Evolutionary conservation across 1,140 invertebrate genomes (phyloP).

Genomic region (Caenorhabditis elegans): WBcel235 BX284606.5:2288001-2288500

Average conservation of each 20-base stretch:
- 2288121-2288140: conserved; percentile 14
- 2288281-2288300: neutral
- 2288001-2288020: conserved; percentile 27
- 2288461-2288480: no score
- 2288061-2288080: conserved; percentile 11
- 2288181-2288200: conserved; percentile 8
- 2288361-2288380: conserved; percentile 8
- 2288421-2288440: neutral
- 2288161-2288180: neutral
- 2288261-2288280: neutral
- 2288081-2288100: conserved; percentile 28
- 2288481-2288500: neutral
- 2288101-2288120: conserved; percentile 23
- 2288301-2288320: conserved; percentile 2
- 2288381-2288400: conserved; percentile 15
- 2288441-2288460: neutral
- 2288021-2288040: conserved; percentile 29
- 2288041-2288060: neutral
- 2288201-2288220: neutral
- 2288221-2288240: neutral
- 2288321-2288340: conserved; percentile 6
- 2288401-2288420: neutral
- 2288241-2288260: neutral
- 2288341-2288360: neutral
- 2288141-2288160: neutral